These are phyloP conservation scores for Hypothenemus hampei DNA, from an alignment of 1,140 invertebrate species.

Conservation along the genomic window DNA sequence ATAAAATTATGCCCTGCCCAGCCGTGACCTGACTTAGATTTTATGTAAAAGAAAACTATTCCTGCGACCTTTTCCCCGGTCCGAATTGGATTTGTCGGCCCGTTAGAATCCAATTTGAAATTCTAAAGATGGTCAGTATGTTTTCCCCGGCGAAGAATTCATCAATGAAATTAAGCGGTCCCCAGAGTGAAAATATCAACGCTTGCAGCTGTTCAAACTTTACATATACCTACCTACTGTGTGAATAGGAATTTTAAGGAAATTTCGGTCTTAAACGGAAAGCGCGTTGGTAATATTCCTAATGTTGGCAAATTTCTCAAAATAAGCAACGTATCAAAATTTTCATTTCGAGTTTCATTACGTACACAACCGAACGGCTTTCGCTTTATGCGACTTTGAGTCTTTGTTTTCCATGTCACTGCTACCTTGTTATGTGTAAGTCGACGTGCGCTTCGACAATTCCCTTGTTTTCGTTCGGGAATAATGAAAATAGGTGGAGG, in stretches of 20 bases:
- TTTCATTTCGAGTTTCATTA: slow-evolving; percentile 1
- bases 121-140: slow-evolving; percentile 3
- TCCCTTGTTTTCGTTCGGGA: not conserved
- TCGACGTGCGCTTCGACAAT: not conserved
- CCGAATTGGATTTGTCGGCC: not conserved
- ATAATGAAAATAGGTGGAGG: slow-evolving; percentile 1
- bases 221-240: too few relatives aligned
- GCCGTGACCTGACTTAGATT: slow-evolving; percentile 11
- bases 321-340: too few relatives aligned
- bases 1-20: slow-evolving; percentile 17
- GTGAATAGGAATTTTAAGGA: too few relatives aligned
- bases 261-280: too few relatives aligned
- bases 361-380: not conserved
- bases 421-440: slow-evolving; percentile 6
- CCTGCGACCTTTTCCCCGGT: not conserved
- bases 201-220: too few relatives aligned
- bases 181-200: not conserved
- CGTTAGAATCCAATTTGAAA: slow-evolving; percentile 9
- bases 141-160: slow-evolving; percentile 2
- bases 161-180: slow-evolving; percentile 4
- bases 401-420: slow-evolving; percentile 4
- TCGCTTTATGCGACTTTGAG: slow-evolving; percentile 1
- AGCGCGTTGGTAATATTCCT: too few relatives aligned
- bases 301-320: too few relatives aligned
- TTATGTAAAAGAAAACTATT: slow-evolving; percentile 8